phyloP scores from a whole-genome alignment of 2,888 invertebrate genomes.

The Zonitis immaculata region DNA sequence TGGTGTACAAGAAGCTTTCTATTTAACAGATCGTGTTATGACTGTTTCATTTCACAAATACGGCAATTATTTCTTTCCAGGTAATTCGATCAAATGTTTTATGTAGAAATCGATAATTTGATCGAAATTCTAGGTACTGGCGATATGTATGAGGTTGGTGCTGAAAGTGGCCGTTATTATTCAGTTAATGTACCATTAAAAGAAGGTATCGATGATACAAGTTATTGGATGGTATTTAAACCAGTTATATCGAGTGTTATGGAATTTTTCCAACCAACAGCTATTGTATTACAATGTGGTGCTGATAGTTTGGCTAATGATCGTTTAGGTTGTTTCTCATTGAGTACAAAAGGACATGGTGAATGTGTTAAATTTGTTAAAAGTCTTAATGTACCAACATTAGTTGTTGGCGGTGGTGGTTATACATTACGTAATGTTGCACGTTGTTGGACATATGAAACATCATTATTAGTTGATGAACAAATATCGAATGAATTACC shows the following conservation, averaged over 20 bases:
- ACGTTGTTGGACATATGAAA: slow-evolving; percentile 98
- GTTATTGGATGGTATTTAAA: slow-evolving; percentile 88
- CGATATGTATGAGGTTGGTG: slow-evolving; percentile 97
- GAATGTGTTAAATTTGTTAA: slow-evolving; percentile 97
- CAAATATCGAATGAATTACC: slow-evolving; percentile 93
- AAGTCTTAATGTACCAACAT: slow-evolving; percentile 83
- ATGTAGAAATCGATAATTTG: too few relatives aligned
- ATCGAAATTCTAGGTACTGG: slow-evolving; percentile 60
- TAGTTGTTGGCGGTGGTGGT: slow-evolving; percentile 60
- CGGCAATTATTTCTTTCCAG: slow-evolving; percentile 96
- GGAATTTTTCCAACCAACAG: slow-evolving; percentile 94
- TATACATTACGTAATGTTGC: slow-evolving; percentile 97
- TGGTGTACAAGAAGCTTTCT: slow-evolving; percentile 97
- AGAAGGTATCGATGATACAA: slow-evolving; percentile 94
- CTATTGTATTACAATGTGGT: slow-evolving; percentile 96
- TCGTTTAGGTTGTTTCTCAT: slow-evolving; percentile 87
- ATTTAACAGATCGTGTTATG: slow-evolving; percentile 96
- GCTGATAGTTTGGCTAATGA: slow-evolving; percentile 97
- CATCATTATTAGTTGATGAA: slow-evolving; percentile 88
- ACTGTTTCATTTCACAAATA: slow-evolving; percentile 99
- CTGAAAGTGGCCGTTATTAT: slow-evolving; percentile 92
- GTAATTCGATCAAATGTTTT: too few relatives aligned
- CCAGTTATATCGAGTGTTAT: slow-evolving; percentile 91
- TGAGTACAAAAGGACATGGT: slow-evolving; percentile 92
- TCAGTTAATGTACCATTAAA: slow-evolving; percentile 97